These are phyloP conservation scores for Chironomus tepperi DNA, from an alignment of 1,140 invertebrate species.

Conservation along the genomic window DNA sequence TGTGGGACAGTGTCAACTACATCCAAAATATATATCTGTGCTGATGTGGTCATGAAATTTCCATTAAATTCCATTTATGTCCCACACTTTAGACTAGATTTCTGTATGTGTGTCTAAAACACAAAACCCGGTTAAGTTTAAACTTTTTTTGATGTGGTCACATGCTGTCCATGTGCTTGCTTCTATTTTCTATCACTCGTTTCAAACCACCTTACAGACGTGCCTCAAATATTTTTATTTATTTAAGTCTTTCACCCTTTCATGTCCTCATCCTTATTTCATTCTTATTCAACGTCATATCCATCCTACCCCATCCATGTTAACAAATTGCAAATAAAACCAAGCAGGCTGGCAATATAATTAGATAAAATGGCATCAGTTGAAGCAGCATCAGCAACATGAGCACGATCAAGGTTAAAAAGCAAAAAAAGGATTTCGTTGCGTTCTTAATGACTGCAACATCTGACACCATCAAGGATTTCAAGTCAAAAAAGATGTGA, in stretches of 20 bases:
- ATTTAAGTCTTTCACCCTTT: background rate
- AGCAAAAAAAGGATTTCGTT: background rate
- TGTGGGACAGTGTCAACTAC: no score
- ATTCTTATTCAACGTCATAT: background rate
- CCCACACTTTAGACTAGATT: background rate
- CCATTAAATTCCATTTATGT: constrained; percentile 14
- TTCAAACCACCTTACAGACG: constrained; percentile 5
- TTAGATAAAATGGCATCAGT: constrained; percentile 2
- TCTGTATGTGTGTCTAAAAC: background rate
- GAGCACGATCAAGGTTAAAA: background rate
- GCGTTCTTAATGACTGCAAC: background rate
- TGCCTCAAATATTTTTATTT: background rate
- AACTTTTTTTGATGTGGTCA: constrained; percentile 22
- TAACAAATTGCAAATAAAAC: background rate
- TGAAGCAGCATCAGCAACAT: background rate
- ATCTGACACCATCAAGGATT: background rate
- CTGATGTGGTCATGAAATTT: constrained; percentile 17
- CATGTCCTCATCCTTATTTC: no score
- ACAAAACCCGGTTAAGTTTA: background rate
- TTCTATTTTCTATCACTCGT: background rate
- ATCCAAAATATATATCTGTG: background rate
- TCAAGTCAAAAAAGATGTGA: background rate
- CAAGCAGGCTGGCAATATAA: background rate
- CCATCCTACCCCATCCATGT: background rate
- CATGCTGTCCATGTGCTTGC: constrained; percentile 12